Base-by-base conservation (phyloP, 2,113 vertebrate genomes). In the Larimichthys crocea region DNA sequence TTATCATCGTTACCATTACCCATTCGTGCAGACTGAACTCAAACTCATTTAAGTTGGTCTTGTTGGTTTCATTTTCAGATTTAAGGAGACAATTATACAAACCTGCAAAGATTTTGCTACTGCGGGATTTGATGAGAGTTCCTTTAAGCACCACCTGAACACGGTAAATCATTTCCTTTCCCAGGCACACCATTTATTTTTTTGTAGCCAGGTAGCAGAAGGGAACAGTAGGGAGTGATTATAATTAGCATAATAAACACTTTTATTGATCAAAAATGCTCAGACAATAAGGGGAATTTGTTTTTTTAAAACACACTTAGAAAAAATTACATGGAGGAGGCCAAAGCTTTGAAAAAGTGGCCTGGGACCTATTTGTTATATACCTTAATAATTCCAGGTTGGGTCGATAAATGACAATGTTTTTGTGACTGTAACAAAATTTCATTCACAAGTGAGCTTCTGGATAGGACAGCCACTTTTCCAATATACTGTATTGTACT, bases 11-110 rank as follows among this genome's bases (percentile, higher is more conserved):
- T 22, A 10, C 40, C 29, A 19, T 40, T 40, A 8, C 35, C 8
- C 3, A 1, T 17, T 10, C 1, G 0, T 9, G 7, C 10, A 42
- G 20, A 22, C 7, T 5, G 12, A 80, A 40, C 19, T 26, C 50
- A 26, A 26, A 5, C 15, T 3, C 3, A 26, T 10, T 4, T 31
- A 26, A 57, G 0, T 0, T 5, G 53, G 1, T 68, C 56, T 55
- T 10, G 11, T 16, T 31, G 56, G 14, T 76, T 81, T 71, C 1
- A 24, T 17, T 90, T 65, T 78, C 80, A 97, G 96, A 71, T 96
- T 97, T 86, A 95, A 94, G 88, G 94, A 93, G 20, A 92, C 63
- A 26, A 85, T 95, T 0, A 85, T 91, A n/a, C 80, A 86, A 81
- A 95, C 88, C 66, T 76, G 85, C 5, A 74, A 79, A 11, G 84